Percentiles rank a stretch among this genome's conserved stretches.
Conservation (phyloP, 2,888 invertebrate species). For the Papilio demoleus region DNA sequence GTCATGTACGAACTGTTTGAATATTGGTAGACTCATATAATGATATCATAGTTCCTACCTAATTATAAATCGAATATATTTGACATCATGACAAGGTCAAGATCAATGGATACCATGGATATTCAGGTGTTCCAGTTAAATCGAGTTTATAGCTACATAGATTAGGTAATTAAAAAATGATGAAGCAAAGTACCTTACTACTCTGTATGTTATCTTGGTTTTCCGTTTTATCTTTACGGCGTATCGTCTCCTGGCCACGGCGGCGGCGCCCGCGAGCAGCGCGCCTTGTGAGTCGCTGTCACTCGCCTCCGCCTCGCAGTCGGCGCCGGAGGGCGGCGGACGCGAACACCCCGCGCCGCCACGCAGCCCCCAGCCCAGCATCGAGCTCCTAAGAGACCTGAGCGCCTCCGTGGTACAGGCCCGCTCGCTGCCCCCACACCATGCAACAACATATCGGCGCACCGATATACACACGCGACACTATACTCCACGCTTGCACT, state of each 20-base stretch:
- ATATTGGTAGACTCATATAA: neutral
- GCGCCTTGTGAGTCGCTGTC: constrained; percentile 64
- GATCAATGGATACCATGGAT: neutral
- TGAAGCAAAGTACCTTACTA: constrained; percentile 66
- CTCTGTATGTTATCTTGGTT: constrained; percentile 73
- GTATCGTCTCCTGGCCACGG: constrained; percentile 75
- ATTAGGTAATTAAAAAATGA: constrained; percentile 40
- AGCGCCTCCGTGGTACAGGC: constrained; percentile 81
- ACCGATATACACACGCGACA: constrained; percentile 60
- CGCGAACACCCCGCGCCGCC: constrained; percentile 62
- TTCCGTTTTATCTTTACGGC: constrained; percentile 77
- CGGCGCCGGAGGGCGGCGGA: constrained; percentile 53
- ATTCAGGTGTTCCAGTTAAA: neutral
- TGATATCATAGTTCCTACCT: too few relatives aligned
- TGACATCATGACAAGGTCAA: too few relatives aligned
- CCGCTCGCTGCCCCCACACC: constrained; percentile 67
- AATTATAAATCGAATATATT: too few relatives aligned
- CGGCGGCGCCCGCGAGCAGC: constrained; percentile 73
- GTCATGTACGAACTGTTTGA: neutral
- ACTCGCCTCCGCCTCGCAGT: constrained; percentile 59
- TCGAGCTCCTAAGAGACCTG: constrained; percentile 78
- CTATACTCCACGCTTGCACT: constrained; percentile 59
- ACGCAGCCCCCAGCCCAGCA: constrained; percentile 75
- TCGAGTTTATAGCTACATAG: constrained; percentile 21
- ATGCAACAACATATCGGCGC: constrained; percentile 80